These are phyloP conservation scores for Stramonita haemastoma DNA, from an alignment of 2,888 invertebrate genomes.

Conservation along the genomic window DNA sequence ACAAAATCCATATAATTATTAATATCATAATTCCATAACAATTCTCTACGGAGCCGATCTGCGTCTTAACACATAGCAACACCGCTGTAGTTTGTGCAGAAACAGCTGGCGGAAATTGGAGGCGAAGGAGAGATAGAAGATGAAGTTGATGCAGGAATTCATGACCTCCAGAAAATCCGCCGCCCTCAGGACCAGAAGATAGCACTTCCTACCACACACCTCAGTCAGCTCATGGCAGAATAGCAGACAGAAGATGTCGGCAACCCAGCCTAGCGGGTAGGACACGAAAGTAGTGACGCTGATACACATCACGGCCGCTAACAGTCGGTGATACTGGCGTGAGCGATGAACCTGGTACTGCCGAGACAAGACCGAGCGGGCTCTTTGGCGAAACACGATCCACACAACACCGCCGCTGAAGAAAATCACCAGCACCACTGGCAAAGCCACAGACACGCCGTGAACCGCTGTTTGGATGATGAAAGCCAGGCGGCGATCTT, in stretches of 20 bases:
- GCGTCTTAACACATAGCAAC: background rate
- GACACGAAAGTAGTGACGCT: background rate
- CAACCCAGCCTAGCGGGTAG: background rate
- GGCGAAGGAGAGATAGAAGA: background rate
- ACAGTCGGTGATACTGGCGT: background rate
- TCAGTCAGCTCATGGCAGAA: background rate
- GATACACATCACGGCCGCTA: background rate
- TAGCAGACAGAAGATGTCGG: background rate
- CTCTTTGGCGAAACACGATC: background rate
- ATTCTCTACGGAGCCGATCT: background rate
- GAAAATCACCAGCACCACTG: background rate
- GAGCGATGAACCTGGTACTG: background rate
- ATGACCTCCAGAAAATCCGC: background rate
- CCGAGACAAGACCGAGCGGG: background rate
- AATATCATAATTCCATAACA: too few relatives aligned
- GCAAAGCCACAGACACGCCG: background rate
- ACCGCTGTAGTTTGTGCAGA: background rate
- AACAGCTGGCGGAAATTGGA: background rate
- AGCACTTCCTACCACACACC: background rate
- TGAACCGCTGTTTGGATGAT: background rate
- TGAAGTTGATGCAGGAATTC: constrained; percentile 9
- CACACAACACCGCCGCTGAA: background rate
- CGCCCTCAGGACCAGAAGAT: background rate
- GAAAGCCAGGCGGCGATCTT: background rate
- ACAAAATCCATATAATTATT: too few relatives aligned